These are phyloP conservation scores for Delphinapterus leucas DNA, from an alignment of 2,113 vertebrate species.

Conservation along the genomic window DNA sequence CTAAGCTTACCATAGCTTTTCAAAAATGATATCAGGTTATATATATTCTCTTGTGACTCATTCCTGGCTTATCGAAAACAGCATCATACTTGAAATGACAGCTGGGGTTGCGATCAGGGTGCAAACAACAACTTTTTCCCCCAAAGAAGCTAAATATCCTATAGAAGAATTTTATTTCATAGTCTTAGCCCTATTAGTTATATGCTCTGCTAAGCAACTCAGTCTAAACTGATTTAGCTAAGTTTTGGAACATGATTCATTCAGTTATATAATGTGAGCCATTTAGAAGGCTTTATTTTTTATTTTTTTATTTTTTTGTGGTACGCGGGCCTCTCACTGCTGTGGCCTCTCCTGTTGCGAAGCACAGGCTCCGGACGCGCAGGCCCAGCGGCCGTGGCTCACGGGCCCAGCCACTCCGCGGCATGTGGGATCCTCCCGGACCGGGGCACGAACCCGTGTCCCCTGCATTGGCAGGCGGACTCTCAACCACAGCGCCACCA, in stretches of 20 bases:
- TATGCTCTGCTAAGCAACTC: not conserved
- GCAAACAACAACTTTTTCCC: not conserved
- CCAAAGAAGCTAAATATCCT: not conserved
- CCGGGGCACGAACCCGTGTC: no score
- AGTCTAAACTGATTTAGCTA: constrained; percentile 12
- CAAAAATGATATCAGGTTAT: not conserved
- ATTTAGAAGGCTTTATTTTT: not conserved
- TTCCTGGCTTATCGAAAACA: not conserved
- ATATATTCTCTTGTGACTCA: not conserved
- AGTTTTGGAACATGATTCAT: not conserved
- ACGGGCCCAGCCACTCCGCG: no score
- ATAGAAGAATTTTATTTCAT: not conserved
- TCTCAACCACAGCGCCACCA: no score
- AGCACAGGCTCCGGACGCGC: no score
- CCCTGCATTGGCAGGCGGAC: no score
- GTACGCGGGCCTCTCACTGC: no score
- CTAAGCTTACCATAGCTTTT: not conserved
- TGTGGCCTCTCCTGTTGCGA: no score
- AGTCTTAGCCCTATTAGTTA: not conserved
- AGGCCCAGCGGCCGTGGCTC: no score
- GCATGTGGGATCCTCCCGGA: no score
- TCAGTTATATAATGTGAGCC: not conserved
- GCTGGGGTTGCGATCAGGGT: not conserved
- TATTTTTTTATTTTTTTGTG: not conserved
- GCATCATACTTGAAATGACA: not conserved